A percentile compares a stretch with the other conserved stretches of the same genome.
Conservation (phyloP, 2,888 invertebrate genomes). For the Meteorus cinctellus region DNA sequence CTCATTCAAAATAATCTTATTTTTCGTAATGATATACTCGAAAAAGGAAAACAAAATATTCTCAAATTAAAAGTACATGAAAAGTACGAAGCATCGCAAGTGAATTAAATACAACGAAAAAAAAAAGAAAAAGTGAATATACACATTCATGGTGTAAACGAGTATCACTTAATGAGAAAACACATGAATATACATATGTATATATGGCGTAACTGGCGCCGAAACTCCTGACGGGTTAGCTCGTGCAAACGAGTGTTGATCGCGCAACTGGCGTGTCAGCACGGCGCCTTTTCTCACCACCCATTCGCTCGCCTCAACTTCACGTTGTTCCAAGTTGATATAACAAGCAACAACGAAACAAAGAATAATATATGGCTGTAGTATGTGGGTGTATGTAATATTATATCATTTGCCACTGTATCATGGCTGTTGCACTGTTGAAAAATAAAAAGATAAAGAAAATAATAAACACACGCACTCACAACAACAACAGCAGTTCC, state of each 20-base stretch:
- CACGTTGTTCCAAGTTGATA: conserved; percentile 30
- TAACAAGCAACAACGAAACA: conserved; percentile 29
- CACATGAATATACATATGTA: not conserved
- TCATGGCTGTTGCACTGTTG: not conserved
- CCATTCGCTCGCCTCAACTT: conserved; percentile 43
- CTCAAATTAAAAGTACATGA: too few species aligned
- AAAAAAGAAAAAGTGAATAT: not conserved
- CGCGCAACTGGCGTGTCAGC: conserved; percentile 40
- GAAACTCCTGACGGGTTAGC: conserved; percentile 23
- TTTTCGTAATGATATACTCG: too few species aligned
- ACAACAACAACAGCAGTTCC: not conserved
- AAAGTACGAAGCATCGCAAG: too few species aligned
- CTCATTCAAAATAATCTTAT: too few species aligned
- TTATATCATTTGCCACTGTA: not conserved
- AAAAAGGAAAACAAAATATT: too few species aligned
- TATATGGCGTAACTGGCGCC: conserved; percentile 51
- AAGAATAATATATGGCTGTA: not conserved
- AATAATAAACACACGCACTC: not conserved
- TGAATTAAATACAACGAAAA: too few species aligned
- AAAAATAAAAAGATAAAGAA: too few species aligned
- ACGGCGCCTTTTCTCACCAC: conserved; percentile 50
- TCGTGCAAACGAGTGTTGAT: conserved; percentile 25
- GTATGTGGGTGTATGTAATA: conserved; percentile 1
- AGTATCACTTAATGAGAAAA: conserved; percentile 49
- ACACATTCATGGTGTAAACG: conserved; percentile 42